A percentile compares a stretch with the other conserved stretches of the same genome.
phyloP scores from a whole-genome alignment of 2,113 vertebrate genomes.

The Scophthalmus maximus region DNA sequence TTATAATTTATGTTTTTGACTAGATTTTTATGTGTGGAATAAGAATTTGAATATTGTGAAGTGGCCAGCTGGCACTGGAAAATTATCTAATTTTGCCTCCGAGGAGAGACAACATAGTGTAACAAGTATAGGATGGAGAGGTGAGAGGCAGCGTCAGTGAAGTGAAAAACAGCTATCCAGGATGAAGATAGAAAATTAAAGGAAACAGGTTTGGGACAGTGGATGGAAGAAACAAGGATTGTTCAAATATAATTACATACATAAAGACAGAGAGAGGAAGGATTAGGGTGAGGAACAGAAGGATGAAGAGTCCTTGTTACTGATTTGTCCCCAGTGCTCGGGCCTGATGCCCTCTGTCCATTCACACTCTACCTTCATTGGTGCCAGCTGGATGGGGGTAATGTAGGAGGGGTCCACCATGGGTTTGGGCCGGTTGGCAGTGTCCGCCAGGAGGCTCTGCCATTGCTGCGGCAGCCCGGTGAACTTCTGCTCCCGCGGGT shows the following conservation, averaged over 20 bases:
- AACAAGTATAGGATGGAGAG: conserved; percentile 40
- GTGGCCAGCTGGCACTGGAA: conserved; percentile 45
- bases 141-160: conserved; percentile 31
- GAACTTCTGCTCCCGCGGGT: conserved; percentile 96
- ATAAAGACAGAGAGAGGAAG: neutral
- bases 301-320: neutral
- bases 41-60: conserved; percentile 36
- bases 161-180: conserved; percentile 27
- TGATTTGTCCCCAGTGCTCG: conserved; percentile 4
- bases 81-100: neutral
- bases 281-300: neutral
- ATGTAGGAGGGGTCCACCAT: conserved; percentile 99
- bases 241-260: conserved; percentile 4
- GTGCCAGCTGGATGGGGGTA: conserved; percentile 97
- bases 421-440: conserved; percentile 95
- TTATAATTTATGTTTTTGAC: neutral
- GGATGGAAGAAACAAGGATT: neutral
- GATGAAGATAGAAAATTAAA: conserved; percentile 19
- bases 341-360: conserved; percentile 3
- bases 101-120: conserved; percentile 34
- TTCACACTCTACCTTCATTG: conserved; percentile 93
- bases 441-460: conserved; percentile 97
- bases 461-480: conserved; percentile 97
- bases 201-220: neutral
- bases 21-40: conserved; percentile 9